Percentiles rank a stretch among this genome's conserved stretches.
phyloP scores from a whole-genome alignment of 2,888 invertebrate species.

The Zygaena filipendulae region DNA sequence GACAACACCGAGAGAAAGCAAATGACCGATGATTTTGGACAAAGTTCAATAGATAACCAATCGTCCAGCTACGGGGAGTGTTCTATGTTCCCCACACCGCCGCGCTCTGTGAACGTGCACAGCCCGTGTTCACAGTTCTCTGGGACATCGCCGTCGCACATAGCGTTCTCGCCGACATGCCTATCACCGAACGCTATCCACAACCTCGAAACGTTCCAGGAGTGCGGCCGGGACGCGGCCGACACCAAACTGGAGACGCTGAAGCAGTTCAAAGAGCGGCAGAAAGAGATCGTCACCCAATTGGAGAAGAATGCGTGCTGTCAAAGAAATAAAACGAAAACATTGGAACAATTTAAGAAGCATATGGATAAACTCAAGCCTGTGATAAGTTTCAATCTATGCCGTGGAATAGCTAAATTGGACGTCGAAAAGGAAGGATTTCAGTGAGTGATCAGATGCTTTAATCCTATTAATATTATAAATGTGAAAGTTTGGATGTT shows the following conservation, averaged over 20 bases:
- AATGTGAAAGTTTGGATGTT: too few species aligned
- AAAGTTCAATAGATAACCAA: too few species aligned
- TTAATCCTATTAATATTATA: too few species aligned
- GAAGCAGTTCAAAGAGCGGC: constrained; percentile 46
- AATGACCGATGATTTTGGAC: too few species aligned
- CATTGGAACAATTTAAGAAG: too few species aligned
- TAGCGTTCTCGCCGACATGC: too few species aligned
- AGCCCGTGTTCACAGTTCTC: too few species aligned
- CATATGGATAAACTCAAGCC: constrained; percentile 28
- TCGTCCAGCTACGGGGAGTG: too few species aligned
- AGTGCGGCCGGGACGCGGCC: constrained; percentile 9
- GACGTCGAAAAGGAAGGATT: too few species aligned
- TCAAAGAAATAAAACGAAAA: constrained; percentile 23
- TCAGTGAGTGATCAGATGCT: too few species aligned
- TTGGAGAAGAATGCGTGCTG: constrained; percentile 48
- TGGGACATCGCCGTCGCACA: too few species aligned
- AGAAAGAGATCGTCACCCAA: constrained; percentile 35
- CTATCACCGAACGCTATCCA: constrained; percentile 32
- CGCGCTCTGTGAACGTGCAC: constrained; percentile 35
- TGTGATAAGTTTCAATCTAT: constrained; percentile 31
- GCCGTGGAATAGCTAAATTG: constrained; percentile 33
- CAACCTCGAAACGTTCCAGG: constrained; percentile 45
- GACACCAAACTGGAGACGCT: constrained; percentile 13
- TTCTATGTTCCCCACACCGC: constrained; percentile 37
- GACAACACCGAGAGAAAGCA: too few species aligned